Conservation (phyloP, 2,888 invertebrate genomes). For the Cynaeus angustus region DNA sequence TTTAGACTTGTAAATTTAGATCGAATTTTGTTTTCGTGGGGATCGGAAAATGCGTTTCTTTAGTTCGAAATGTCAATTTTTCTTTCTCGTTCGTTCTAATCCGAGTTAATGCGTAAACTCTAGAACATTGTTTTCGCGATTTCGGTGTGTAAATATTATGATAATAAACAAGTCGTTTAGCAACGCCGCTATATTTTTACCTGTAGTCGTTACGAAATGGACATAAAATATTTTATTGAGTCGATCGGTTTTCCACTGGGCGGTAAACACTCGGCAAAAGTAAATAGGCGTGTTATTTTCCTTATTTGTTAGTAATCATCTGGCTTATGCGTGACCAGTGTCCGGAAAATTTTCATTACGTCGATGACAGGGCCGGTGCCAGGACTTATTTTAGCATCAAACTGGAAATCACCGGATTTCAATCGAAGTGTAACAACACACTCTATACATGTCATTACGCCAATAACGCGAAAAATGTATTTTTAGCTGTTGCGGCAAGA, state of each 20-base stretch:
- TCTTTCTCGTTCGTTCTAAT: too few relatives aligned
- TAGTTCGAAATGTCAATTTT: too few relatives aligned
- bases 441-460: neutral
- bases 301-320: slow-evolving; percentile 27
- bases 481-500: too few relatives aligned
- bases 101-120: too few relatives aligned
- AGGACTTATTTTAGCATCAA: slow-evolving; percentile 2
- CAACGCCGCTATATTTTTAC: neutral
- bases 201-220: neutral
- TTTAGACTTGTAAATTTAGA: too few relatives aligned
- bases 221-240: neutral
- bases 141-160: slow-evolving; percentile 6
- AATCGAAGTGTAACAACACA: neutral
- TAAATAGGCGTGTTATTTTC: slow-evolving; percentile 22
- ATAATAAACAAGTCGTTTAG: neutral
- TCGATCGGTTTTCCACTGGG: neutral
- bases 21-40: too few relatives aligned
- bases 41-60: too few relatives aligned
- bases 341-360: slow-evolving; percentile 25
- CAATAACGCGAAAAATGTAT: too few relatives aligned
- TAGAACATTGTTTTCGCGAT: slow-evolving; percentile 2
- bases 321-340: slow-evolving; percentile 15
- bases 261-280: neutral
- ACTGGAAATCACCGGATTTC: slow-evolving; percentile 13
- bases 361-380: slow-evolving; percentile 11